Conservation (phyloP, 2,113 vertebrate species). For the Tachycineta bicolor region DNA sequence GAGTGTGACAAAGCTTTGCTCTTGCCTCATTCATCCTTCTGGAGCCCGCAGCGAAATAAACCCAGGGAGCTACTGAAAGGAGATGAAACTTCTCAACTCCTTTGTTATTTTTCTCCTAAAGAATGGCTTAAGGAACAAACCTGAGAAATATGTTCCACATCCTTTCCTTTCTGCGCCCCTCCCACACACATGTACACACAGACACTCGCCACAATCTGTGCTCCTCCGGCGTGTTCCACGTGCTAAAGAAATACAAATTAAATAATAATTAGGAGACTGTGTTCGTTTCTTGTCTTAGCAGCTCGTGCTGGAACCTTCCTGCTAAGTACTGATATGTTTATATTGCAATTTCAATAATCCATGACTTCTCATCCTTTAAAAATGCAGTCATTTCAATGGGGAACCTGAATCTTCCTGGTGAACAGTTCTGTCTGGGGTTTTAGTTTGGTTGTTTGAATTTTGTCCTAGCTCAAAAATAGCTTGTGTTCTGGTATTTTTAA, state of each 20-base stretch:
- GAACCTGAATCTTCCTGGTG: not conserved
- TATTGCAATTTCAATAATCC: not conserved
- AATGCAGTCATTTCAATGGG: not conserved
- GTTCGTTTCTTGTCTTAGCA: not conserved
- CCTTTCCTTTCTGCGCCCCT: not conserved
- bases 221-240: not conserved
- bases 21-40: not conserved
- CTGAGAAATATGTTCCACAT: constrained; percentile 43
- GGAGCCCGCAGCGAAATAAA: not conserved
- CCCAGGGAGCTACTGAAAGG: not conserved
- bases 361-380: not conserved
- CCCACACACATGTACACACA: constrained; percentile 1
- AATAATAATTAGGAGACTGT: not conserved
- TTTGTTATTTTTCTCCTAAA: not conserved
- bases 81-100: not conserved
- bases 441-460: not conserved
- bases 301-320: not conserved
- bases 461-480: not conserved
- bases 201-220: constrained; percentile 2
- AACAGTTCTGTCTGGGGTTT: not conserved
- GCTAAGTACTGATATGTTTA: not conserved
- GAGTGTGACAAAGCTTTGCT: not conserved
- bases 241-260: not conserved
- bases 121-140: not conserved
- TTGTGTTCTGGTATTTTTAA: not conserved